Evolutionary conservation across 2,797 vertebrate species (phyloP).

Genomic region (Myotis myotis): DNA sequence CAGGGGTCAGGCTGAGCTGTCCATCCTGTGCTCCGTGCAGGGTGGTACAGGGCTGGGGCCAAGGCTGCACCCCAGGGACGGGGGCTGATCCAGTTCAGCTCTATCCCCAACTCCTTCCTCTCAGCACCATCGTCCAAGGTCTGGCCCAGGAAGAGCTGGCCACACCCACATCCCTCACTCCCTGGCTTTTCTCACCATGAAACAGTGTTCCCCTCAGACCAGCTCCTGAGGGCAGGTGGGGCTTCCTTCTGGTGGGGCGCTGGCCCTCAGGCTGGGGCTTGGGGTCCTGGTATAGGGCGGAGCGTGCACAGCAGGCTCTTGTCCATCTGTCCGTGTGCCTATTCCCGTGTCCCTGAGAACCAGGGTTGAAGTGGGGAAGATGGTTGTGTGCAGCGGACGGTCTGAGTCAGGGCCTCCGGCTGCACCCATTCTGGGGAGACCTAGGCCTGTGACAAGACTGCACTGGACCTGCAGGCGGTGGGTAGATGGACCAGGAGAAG

Average conservation of each 20-base stretch:
- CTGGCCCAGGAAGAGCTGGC: conserved; percentile 28
- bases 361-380: neutral
- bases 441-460: neutral
- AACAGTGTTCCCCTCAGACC: neutral
- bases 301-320: neutral
- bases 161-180: neutral
- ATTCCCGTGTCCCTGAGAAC: neutral
- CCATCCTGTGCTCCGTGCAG: neutral
- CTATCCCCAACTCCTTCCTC: neutral
- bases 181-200: neutral
- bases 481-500: neutral
- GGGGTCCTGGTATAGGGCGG: neutral
- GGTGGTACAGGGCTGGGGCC: neutral
- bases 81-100: neutral
- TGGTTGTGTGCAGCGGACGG: rapidly evolving
- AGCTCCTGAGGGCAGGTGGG: neutral
- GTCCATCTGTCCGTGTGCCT: neutral
- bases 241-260: neutral
- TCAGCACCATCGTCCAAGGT: conserved; percentile 22
- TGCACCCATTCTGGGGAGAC: neutral
- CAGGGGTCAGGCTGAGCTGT: too few species aligned
- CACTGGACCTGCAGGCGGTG: neutral
- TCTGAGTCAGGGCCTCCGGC: neutral
- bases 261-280: neutral
- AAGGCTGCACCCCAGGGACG: neutral